Evolutionary conservation across 1,140 invertebrate species (phyloP), one percentile per base, ranked within the genome.

Genomic region (Metaphire vulgaris): DNA sequence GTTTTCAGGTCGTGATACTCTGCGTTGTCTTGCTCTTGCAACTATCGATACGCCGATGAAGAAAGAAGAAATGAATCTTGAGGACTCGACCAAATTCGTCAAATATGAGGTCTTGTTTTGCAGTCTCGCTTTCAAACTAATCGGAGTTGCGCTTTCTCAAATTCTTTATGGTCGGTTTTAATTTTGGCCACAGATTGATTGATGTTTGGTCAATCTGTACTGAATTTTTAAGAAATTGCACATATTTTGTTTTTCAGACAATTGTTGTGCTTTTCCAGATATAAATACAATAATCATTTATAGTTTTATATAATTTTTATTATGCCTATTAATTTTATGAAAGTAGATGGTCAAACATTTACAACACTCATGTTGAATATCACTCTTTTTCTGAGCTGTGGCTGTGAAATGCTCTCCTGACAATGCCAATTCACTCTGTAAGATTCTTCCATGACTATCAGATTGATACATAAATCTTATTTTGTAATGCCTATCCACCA

Each of bases 21-120:
- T 99, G 29, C 92, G 98, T 87, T 99, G 98, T 88, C 88, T 99
- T 82, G 97, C 93, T 79, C 89, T 99, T 69, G 97, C 97, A 77
- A 97, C 96, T 78, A 91, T 94, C 84, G 98, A 99, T 86, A 91
- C 90, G 83, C 97, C 98, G 79, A 89, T 93, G 82, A 73, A 93
- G 30, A 81, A 80, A 56, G 86, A 85, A 34, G 93, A 97, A 78
- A 99, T 99, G 97, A 96, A 99, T 84, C 90, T 99, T 69, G 94
- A 92, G 77, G 97, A 99, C 81, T 93, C 96, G 0, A 91, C 89
- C 82, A 98, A 99, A 87, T 99, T 73, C n/a, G 32, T 73, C 21
- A 73, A 75, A 75, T 75, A 75, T 65, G 33, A 76, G 41, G 41
- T 65, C 6, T 15, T 14, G 56, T 65, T 26, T 26, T 65, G 14